Conservation (phyloP, 2,797 vertebrate species). For the Halcyon badia region DNA sequence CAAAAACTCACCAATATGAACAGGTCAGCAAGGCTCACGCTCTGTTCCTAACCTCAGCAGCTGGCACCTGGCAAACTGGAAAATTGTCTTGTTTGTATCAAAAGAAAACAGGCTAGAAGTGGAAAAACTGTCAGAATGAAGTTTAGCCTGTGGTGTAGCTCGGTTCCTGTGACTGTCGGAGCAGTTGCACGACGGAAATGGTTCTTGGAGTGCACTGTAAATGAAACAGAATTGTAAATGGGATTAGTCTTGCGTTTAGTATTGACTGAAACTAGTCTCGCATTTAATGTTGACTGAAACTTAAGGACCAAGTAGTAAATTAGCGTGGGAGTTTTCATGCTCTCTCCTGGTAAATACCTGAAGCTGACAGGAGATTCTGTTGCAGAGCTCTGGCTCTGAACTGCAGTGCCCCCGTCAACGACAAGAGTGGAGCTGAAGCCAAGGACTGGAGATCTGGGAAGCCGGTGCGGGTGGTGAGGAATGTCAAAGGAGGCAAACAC, state of each 20-base stretch:
- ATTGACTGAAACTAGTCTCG: neutral
- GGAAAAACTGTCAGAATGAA: neutral
- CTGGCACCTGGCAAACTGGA: neutral
- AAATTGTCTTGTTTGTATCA: neutral
- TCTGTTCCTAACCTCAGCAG: fast-evolving
- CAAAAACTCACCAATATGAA: conserved; percentile 99
- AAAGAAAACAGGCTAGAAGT: neutral
- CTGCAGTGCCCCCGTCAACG: conserved; percentile 91
- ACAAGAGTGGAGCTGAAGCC: conserved; percentile 90
- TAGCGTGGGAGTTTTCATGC: neutral
- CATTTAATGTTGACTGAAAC: neutral
- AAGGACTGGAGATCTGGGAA: conserved; percentile 95
- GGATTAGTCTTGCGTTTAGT: fast-evolving
- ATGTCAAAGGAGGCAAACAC: conserved; percentile 92
- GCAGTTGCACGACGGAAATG: neutral
- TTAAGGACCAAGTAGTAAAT: neutral
- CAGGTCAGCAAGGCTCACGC: conserved; percentile 76
- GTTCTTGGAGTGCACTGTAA: neutral
- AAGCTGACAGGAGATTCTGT: neutral
- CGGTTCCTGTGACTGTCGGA: neutral
- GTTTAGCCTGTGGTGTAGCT: neutral
- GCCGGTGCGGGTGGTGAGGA: conserved; percentile 93
- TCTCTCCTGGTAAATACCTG: fast-evolving
- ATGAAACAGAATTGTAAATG: neutral
- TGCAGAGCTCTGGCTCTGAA: conserved; percentile 93